Conservation (phyloP, 2,113 vertebrate species). For the Otus sunia region DNA sequence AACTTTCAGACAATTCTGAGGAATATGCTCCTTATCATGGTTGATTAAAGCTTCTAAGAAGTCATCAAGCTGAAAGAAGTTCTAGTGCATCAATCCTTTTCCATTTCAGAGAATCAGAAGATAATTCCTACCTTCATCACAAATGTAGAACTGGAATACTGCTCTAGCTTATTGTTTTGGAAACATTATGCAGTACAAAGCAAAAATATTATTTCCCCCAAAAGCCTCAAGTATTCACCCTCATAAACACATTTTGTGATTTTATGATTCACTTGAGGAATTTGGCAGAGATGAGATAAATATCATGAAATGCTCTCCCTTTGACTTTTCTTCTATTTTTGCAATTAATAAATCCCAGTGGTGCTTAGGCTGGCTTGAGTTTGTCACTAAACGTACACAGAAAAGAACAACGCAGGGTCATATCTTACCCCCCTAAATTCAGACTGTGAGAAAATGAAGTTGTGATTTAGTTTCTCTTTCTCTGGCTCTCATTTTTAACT, state of each 20-base stretch:
- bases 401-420: neutral
- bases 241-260: neutral
- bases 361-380: neutral
- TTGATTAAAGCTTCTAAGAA: slow-evolving; percentile 81
- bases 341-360: slow-evolving; percentile 4
- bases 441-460: neutral
- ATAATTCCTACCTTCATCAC: slow-evolving; percentile 36
- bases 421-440: neutral
- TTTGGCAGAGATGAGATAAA: neutral
- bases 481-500: neutral
- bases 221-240: neutral
- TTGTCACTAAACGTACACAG: neutral
- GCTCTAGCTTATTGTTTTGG: slow-evolving; percentile 1
- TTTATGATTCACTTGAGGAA: neutral
- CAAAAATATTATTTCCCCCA: neutral
- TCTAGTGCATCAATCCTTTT: neutral
- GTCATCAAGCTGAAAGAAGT: slow-evolving; percentile 69
- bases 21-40: slow-evolving; percentile 86
- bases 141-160: slow-evolving; percentile 50
- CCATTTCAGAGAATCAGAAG: slow-evolving; percentile 44
- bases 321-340: slow-evolving; percentile 36
- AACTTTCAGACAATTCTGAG: slow-evolving; percentile 81
- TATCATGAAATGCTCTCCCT: slow-evolving; percentile 21
- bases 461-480: neutral
- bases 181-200: neutral